Base-by-base conservation (phyloP, 2,797 vertebrate species). In the Alfaro cultratus region DNA sequence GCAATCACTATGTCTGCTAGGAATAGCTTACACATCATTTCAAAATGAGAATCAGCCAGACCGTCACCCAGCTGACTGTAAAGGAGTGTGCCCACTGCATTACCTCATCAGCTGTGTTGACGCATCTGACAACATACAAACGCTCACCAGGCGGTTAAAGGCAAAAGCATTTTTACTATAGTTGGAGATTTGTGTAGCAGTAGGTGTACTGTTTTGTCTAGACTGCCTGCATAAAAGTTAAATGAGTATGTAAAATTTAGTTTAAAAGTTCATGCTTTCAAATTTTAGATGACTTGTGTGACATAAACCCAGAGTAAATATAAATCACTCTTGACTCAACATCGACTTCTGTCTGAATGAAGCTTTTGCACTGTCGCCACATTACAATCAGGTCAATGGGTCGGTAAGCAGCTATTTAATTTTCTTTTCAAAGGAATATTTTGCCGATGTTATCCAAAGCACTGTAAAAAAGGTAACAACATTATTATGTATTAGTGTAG, bases 401-500 rank as follows among this genome's bases (percentile, higher is more conserved):
- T n/a, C 26, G 9, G 4, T 29, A n/a, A 57, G 29, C 26, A 57
- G 11, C 23, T 3, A 13, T 5, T 29, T 10, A 8, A 8, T 53
- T 53, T n/a, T 29, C 10, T 57, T 57, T 57, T 55, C 10, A 55
- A n/a, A 57, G 1, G 11, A 57, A n/a, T n/a, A 57, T 12, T 57
- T 57, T 57, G n/a, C 1, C 29, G 55, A 57, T 57, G 3, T 5
- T 4, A 57, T 29, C 9, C 9, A 53, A 57, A 29, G 23, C 53
- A 26, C 10, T 57, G 23, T 26, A n/a, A 13, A 57, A 7, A 21
- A 57, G 3, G 31, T 51, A 76, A 39, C 34, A 72, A 29, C 71
- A 55, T 75, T 72, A 73, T 64, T 73, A 47, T 55, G 79, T 9
- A 78, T 80, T 75, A 73, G 62, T 43, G 74, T 34, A 60, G 7